phyloP scores from a whole-genome alignment of 2,113 vertebrate species.

The Alexandromys fortis region DNA sequence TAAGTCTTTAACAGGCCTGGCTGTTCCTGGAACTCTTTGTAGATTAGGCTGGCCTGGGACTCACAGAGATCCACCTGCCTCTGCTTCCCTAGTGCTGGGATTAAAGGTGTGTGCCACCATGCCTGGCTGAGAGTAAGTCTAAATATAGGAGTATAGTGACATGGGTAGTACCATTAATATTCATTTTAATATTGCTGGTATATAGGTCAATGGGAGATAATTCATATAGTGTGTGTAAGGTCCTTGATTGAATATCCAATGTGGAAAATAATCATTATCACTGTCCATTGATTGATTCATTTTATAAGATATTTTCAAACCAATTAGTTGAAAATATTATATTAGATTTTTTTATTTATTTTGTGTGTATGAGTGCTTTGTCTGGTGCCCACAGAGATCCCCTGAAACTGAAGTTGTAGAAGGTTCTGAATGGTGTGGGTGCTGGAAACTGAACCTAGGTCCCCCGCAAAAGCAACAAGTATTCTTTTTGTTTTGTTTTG shows the following conservation, averaged over 20 bases:
- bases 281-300: slow-evolving; percentile 17
- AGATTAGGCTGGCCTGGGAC: neutral
- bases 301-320: neutral
- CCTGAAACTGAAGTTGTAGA: neutral
- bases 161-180: neutral
- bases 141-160: neutral
- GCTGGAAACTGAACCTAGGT: neutral
- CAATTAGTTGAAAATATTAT: neutral
- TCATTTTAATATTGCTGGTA: neutral
- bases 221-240: neutral
- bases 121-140: neutral
- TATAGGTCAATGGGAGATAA: neutral
- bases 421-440: neutral
- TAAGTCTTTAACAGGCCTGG: neutral
- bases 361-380: neutral
- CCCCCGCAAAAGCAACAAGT: neutral
- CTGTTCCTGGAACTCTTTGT: neutral
- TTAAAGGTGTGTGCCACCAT: neutral
- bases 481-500: neutral
- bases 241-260: neutral
- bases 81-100: neutral
- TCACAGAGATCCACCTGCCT: neutral
- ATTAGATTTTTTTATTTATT: neutral
- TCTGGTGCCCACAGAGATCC: neutral
- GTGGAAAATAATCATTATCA: neutral